Conservation (phyloP, 2,797 vertebrate genomes). For the Thaleichthys pacificus region DNA sequence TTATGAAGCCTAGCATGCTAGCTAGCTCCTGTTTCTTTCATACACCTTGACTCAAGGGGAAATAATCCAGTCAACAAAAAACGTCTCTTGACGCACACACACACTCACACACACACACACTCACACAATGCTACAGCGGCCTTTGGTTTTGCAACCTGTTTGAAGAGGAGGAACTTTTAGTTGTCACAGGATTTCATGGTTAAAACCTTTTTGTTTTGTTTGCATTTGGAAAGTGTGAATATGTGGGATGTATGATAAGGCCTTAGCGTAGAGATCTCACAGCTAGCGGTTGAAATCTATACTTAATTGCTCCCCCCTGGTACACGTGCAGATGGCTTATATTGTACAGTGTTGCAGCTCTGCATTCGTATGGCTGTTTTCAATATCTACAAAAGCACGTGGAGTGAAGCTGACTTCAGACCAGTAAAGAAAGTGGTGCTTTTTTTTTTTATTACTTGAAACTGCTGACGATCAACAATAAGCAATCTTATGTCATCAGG, state of each 20-base stretch:
- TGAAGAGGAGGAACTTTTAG: constrained; percentile 68
- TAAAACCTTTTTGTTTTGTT: constrained; percentile 57
- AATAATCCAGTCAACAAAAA: too few relatives aligned
- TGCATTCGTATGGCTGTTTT: constrained; percentile 67
- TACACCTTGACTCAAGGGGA: constrained; percentile 41
- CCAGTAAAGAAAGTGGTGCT: constrained; percentile 72
- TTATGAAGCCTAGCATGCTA: constrained; percentile 35
- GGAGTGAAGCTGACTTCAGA: constrained; percentile 65
- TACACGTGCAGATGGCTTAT: constrained; percentile 57
- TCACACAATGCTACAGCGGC: constrained; percentile 63
- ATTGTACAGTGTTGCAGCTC: constrained; percentile 65
- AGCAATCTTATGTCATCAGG: constrained; percentile 19
- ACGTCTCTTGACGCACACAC: too few relatives aligned
- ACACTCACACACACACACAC: constrained; percentile 37
- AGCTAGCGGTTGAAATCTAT: neutral
- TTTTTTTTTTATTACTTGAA: constrained; percentile 47
- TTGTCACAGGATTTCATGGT: constrained; percentile 56
- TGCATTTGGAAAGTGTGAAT: constrained; percentile 50
- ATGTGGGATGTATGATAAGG: constrained; percentile 41
- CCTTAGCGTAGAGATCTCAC: constrained; percentile 47
- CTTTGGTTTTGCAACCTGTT: constrained; percentile 72
- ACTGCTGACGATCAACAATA: constrained; percentile 39
- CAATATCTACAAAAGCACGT: constrained; percentile 68
- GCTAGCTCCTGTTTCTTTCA: constrained; percentile 19
- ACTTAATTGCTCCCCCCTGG: neutral